Evolutionary conservation across 2,113 vertebrate species (phyloP).

Genomic region (Orientallactaga bullata): DNA sequence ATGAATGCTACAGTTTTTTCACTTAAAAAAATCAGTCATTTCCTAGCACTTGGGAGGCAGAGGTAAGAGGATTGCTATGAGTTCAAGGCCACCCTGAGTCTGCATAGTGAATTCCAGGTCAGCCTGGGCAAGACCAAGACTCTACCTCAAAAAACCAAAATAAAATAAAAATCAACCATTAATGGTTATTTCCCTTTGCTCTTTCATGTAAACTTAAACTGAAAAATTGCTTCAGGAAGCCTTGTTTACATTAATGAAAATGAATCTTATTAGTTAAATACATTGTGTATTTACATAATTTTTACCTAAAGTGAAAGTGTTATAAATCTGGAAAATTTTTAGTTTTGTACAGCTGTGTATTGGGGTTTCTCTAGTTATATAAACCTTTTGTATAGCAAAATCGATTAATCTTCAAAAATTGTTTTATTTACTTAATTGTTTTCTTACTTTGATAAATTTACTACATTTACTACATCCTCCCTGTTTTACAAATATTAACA

Average conservation of each 20-base stretch:
- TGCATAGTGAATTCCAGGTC: too few species aligned
- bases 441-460: constrained; percentile 67
- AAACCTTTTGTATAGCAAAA: constrained; percentile 68
- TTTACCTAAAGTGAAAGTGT: constrained; percentile 44
- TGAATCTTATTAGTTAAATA: constrained; percentile 49
- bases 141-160: too few species aligned
- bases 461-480: constrained; percentile 61
- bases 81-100: too few species aligned
- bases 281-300: background rate
- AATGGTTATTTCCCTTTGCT: constrained; percentile 36
- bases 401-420: constrained; percentile 70
- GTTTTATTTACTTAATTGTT: constrained; percentile 64
- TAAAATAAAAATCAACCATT: background rate
- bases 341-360: constrained; percentile 49
- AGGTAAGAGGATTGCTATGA: too few species aligned
- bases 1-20: background rate
- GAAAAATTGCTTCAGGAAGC: constrained; percentile 38
- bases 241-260: constrained; percentile 34
- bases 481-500: constrained; percentile 78
- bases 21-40: background rate
- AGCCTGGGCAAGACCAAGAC: too few species aligned
- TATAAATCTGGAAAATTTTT: constrained; percentile 37
- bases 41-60: too few species aligned
- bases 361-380: constrained; percentile 36
- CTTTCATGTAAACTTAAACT: background rate